A percentile compares a stretch with the other conserved stretches of the same genome.
These are phyloP conservation scores for Thamnophis elegans DNA, from an alignment of 2,797 vertebrate genomes.

Conservation along the genomic window DNA sequence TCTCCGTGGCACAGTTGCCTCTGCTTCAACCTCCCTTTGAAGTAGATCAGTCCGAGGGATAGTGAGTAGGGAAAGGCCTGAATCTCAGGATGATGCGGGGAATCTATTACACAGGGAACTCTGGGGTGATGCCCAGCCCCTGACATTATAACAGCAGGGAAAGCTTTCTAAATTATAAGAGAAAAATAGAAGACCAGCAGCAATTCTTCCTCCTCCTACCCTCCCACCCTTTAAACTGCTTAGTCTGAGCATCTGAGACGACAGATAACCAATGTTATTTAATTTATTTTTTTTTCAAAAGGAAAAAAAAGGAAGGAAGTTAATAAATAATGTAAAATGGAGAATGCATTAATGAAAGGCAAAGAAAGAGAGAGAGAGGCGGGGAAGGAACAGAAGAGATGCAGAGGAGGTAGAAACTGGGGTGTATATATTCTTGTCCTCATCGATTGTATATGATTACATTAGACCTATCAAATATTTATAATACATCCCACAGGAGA, in stretches of 20 bases:
- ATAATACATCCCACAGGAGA: conserved; percentile 72
- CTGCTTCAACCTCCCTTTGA: not conserved
- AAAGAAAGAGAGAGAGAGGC: conserved; percentile 37
- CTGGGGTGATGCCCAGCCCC: not conserved
- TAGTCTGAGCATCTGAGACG: conserved; percentile 14
- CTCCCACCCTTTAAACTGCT: not conserved
- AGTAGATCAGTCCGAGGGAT: not conserved
- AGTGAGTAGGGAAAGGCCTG: not conserved
- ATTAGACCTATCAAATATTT: conserved; percentile 76
- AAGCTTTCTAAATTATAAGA: not conserved
- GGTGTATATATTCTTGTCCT: conserved; percentile 67
- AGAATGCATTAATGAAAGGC: conserved; percentile 75
- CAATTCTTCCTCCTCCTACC: not conserved
- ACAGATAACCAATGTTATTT: conserved; percentile 33
- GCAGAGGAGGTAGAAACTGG: not conserved
- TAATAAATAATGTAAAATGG: conserved; percentile 59
- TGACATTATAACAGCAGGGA: not conserved
- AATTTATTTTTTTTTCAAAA: conserved; percentile 38
- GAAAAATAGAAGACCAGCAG: not conserved
- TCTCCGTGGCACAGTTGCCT: not conserved
- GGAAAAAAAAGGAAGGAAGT: conserved; percentile 41
- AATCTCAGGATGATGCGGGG: not conserved
- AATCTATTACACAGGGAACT: not conserved
- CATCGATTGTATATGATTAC: conserved; percentile 74
- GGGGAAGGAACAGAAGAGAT: not conserved